Conservation (phyloP, 2,888 invertebrate genomes). For the Lasioglossum malachurum region DNA sequence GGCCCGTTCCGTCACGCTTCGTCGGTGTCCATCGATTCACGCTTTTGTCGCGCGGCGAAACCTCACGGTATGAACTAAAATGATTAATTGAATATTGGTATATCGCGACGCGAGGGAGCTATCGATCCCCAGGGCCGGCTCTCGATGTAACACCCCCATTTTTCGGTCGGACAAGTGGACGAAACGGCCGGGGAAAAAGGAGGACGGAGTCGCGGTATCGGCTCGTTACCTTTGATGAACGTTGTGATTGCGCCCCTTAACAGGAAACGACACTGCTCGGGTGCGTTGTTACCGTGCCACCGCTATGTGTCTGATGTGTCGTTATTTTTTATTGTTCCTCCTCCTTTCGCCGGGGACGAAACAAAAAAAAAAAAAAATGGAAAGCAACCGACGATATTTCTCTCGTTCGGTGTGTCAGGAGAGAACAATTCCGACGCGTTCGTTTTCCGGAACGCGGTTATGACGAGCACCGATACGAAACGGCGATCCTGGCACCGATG, state of each 20-base stretch:
- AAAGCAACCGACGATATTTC: not conserved
- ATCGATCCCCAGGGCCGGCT: conserved; percentile 64
- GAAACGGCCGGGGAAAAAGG: conserved; percentile 12
- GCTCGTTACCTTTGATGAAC: conserved; percentile 26
- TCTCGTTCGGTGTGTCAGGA: not conserved
- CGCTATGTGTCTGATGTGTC: not conserved
- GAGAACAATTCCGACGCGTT: not conserved
- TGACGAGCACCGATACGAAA: not conserved
- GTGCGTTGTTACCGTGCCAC: not conserved
- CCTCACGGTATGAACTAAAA: conserved; percentile 71
- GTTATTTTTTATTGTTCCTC: conserved; percentile 2
- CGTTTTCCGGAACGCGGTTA: not conserved
- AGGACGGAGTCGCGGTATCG: not conserved
- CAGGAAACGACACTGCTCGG: not conserved
- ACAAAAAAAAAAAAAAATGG: not conserved
- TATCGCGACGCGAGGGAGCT: conserved; percentile 53
- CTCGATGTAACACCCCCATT: conserved; percentile 68
- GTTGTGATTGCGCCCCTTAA: conserved; percentile 12
- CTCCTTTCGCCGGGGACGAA: not conserved
- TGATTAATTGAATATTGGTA: conserved; percentile 75
- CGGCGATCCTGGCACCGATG: not conserved
- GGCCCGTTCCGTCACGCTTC: conserved; percentile 66
- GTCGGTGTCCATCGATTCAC: conserved; percentile 71
- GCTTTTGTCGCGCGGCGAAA: conserved; percentile 72
- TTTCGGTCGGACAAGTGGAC: conserved; percentile 64